These are phyloP conservation scores for Odocoileus hemionus DNA, from an alignment of 2,113 vertebrate species.

Conservation along the genomic window DNA sequence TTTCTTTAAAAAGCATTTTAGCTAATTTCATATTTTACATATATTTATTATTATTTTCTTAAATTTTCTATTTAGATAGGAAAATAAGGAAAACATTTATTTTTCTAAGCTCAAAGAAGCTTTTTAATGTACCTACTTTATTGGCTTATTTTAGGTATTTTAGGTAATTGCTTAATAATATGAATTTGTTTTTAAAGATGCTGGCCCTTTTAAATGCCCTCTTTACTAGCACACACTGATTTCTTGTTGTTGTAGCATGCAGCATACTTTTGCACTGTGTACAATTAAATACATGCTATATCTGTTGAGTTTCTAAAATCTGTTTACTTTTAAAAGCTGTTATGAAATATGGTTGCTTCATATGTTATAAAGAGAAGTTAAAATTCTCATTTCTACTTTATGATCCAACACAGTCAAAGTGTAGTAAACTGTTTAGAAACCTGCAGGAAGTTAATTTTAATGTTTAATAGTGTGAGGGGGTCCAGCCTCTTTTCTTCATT, in stretches of 20 bases:
- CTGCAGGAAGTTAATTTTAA: slow-evolving; percentile 81
- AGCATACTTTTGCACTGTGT: neutral
- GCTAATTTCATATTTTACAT: neutral
- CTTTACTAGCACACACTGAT: neutral
- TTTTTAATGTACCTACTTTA: neutral
- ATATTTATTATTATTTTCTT: neutral
- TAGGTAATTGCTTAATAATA: neutral
- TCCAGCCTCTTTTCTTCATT: slow-evolving; percentile 75
- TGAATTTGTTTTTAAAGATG: neutral
- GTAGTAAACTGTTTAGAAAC: slow-evolving; percentile 77
- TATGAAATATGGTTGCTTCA: slow-evolving; percentile 54
- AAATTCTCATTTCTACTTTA: slow-evolving; percentile 70
- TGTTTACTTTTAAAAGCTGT: slow-evolving; percentile 28
- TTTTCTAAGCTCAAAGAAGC: neutral
- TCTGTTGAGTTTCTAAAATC: neutral
- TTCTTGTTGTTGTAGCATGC: neutral
- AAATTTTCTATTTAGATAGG: neutral
- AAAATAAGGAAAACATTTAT: neutral
- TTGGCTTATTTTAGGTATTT: neutral
- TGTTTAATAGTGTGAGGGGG: slow-evolving; percentile 63
- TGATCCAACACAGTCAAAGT: slow-evolving; percentile 70
- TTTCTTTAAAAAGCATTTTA: neutral
- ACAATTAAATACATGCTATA: neutral
- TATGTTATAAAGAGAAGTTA: slow-evolving; percentile 69
- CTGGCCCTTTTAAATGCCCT: neutral